These are phyloP conservation scores for Ophion costatus DNA, from an alignment of 2,888 invertebrate species.

Conservation along the genomic window DNA sequence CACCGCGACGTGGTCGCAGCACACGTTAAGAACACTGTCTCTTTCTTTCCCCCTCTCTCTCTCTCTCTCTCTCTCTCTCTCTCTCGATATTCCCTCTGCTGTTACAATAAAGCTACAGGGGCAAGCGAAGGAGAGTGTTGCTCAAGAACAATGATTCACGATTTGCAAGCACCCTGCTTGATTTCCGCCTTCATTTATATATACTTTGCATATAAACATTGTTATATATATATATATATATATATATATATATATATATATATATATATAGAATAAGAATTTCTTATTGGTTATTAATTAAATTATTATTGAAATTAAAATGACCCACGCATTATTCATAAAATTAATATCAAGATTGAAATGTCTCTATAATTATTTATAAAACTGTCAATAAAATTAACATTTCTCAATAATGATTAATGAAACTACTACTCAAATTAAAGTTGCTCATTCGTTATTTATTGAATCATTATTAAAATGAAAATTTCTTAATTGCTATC, in stretches of 20 bases:
- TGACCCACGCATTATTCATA: no score
- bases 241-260: no score
- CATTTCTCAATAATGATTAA: no score
- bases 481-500: no score
- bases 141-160: conserved; percentile 76
- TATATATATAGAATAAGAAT: no score
- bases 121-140: conserved; percentile 62
- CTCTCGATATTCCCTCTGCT: conserved; percentile 47
- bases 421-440: no score
- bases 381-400: no score
- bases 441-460: no score
- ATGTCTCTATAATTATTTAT: not conserved
- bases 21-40: conserved; percentile 44
- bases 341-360: no score
- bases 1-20: conserved; percentile 38
- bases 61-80: not conserved
- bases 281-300: no score
- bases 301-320: no score
- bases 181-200: conserved; percentile 70
- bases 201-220: conserved; percentile 40
- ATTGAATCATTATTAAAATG: no score
- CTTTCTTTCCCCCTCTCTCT: not conserved
- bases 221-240: not conserved
- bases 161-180: conserved; percentile 69
- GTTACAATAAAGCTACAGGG: conserved; percentile 35